Base-by-base conservation (phyloP, 2,797 vertebrate species). In the Falco novaeseelandiae region DNA sequence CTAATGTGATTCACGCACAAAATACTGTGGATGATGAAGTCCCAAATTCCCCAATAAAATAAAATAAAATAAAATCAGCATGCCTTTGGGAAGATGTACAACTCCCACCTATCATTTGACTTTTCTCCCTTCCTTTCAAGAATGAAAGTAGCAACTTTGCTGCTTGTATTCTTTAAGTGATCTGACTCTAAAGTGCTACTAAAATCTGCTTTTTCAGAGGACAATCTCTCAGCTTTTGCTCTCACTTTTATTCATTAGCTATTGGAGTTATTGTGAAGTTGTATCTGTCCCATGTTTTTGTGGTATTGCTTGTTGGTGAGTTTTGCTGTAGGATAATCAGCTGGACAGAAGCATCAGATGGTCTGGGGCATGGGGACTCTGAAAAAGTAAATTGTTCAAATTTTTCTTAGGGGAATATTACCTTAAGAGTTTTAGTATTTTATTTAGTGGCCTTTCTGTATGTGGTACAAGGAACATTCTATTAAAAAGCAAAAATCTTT, bases 341-440 rank as follows among this genome's bases (percentile, higher is more conserved):
- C 17, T 82, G 8, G 26, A n/a, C n/a, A 63, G 62, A 90, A 69
- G 18, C 7, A 36, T 73, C 70, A 77, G 34, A 42, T 58, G 14
- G 16, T 76, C 30, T 44, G 22, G 12, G 11, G 5, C 22, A 58
- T 30, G 6, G 3, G 4, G 7, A 49, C n/a, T 71, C 40, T 42
- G n/a, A 77, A 93, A 63, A 84, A 62, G 6, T 42, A 55, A 48
- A 17, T 5, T 8, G 1, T 44, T 34, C 5, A 0, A 0, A 18
- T 26, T 42, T 78, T 63, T 77, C 16, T 14, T 32, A 49, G 9
- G 14, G 1, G 19, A 58, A 72, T 54, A 69, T 36, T 59, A 7
- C 1, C 51, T 70, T 77, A 67, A 27, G 52, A 36, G 1, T 32
- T 83, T 77, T 48, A 73, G 2, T 38, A 48, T 58, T 78, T 91